phyloP scores from a whole-genome alignment of 2,113 vertebrate genomes.

The Chionomys nivalis region DNA sequence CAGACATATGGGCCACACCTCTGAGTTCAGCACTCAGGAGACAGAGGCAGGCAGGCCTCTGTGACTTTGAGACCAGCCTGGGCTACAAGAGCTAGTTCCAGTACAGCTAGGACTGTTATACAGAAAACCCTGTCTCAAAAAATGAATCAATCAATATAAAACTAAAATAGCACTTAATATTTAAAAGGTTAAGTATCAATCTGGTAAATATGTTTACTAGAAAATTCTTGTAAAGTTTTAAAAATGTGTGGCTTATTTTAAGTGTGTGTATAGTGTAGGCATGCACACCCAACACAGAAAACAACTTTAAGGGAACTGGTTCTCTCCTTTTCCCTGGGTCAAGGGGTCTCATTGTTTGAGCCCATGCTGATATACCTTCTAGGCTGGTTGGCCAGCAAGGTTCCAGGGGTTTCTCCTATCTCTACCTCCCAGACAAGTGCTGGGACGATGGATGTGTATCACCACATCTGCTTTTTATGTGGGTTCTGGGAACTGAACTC shows the following conservation, averaged over 20 bases:
- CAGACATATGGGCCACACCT: neutral
- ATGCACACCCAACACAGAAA: neutral
- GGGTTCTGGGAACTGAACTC: neutral
- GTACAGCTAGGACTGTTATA: too few relatives aligned
- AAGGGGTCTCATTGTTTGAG: neutral
- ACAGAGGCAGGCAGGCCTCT: neutral
- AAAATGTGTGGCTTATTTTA: neutral
- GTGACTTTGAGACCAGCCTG: neutral
- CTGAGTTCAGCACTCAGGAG: neutral
- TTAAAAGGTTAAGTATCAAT: constrained; percentile 10
- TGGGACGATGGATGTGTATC: neutral
- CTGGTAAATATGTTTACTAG: neutral
- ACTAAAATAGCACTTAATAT: constrained; percentile 15
- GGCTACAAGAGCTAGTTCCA: neutral
- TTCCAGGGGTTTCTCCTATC: neutral
- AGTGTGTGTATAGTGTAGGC: neutral
- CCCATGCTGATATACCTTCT: neutral
- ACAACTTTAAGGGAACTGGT: neutral
- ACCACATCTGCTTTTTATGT: neutral
- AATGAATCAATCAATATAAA: too few relatives aligned
- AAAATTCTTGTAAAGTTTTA: neutral
- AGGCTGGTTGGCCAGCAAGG: neutral
- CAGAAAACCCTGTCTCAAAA: too few relatives aligned
- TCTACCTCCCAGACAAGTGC: neutral
- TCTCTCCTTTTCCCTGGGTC: neutral